These are phyloP conservation scores for Ranitomeya variabilis DNA, from an alignment of 2,113 vertebrate genomes.

Conservation along the genomic window DNA sequence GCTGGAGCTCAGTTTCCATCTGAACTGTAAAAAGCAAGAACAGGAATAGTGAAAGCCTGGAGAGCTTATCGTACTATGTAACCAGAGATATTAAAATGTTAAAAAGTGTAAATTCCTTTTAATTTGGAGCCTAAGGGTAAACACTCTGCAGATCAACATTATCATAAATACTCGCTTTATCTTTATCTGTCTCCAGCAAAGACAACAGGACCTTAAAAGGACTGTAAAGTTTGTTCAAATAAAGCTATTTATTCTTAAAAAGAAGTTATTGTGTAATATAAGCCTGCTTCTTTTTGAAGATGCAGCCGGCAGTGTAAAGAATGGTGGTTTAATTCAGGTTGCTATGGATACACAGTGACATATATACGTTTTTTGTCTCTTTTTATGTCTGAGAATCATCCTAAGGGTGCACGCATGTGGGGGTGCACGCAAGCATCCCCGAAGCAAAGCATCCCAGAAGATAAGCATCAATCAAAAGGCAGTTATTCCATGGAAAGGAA, in stretches of 20 bases:
- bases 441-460: too few relatives aligned
- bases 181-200: conserved; percentile 9
- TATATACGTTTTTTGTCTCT: too few relatives aligned
- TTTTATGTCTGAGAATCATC: too few relatives aligned
- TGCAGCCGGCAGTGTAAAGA: background rate
- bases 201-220: background rate
- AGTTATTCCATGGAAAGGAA: too few relatives aligned
- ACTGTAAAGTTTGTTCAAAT: background rate
- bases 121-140: conserved; percentile 22
- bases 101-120: conserved; percentile 30
- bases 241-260: background rate
- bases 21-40: conserved; percentile 36
- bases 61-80: background rate
- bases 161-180: conserved; percentile 22
- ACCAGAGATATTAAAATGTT: conserved; percentile 23
- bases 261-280: background rate
- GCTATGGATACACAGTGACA: background rate
- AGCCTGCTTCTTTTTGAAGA: background rate
- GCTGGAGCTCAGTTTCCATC: conserved; percentile 29
- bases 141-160: background rate
- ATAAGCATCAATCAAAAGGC: too few relatives aligned
- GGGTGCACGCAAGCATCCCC: too few relatives aligned
- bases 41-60: conserved; percentile 12
- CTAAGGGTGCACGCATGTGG: too few relatives aligned
- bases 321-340: background rate